Conservation (phyloP, 1,140 invertebrate species). For the Drepana arcuata region DNA sequence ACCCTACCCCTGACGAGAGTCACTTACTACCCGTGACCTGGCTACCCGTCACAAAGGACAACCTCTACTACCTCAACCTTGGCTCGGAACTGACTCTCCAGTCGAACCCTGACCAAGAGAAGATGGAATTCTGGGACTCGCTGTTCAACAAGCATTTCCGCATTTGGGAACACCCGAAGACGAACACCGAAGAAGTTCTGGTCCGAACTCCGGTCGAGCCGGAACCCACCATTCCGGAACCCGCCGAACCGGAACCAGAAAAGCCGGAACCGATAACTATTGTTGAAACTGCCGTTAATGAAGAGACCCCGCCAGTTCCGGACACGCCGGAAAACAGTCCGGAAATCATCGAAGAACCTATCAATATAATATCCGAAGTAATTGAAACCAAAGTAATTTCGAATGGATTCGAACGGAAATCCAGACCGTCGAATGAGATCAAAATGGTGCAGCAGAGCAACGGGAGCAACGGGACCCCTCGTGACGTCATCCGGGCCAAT, state of each 20-base stretch:
- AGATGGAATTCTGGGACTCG: slow-evolving; percentile 64
- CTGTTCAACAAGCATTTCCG: slow-evolving; percentile 53
- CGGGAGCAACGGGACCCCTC: slow-evolving; percentile 33
- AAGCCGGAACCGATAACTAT: no score
- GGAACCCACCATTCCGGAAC: slow-evolving; percentile 1
- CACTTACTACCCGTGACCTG: slow-evolving; percentile 56
- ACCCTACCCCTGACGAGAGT: slow-evolving; percentile 63
- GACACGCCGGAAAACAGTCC: no score
- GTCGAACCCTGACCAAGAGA: slow-evolving; percentile 47
- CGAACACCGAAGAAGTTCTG: slow-evolving; percentile 5
- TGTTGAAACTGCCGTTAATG: no score
- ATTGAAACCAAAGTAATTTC: no score
- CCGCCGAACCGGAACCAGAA: not conserved
- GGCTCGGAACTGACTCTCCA: slow-evolving; percentile 41
- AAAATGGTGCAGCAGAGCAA: slow-evolving; percentile 51
- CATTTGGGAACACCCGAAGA: slow-evolving; percentile 42
- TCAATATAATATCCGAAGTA: no score
- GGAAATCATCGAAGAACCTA: no score
- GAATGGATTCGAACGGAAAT: no score
- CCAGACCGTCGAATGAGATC: slow-evolving; percentile 53
- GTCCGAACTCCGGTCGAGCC: not conserved
- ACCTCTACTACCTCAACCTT: slow-evolving; percentile 56
- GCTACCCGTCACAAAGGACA: slow-evolving; percentile 54
- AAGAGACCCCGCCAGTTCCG: no score
- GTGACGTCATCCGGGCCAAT: slow-evolving; percentile 60